A percentile compares a stretch with the other conserved stretches of the same genome.
phyloP scores from a whole-genome alignment of 2,113 vertebrate species.

The Onychostoma macrolepis region DNA sequence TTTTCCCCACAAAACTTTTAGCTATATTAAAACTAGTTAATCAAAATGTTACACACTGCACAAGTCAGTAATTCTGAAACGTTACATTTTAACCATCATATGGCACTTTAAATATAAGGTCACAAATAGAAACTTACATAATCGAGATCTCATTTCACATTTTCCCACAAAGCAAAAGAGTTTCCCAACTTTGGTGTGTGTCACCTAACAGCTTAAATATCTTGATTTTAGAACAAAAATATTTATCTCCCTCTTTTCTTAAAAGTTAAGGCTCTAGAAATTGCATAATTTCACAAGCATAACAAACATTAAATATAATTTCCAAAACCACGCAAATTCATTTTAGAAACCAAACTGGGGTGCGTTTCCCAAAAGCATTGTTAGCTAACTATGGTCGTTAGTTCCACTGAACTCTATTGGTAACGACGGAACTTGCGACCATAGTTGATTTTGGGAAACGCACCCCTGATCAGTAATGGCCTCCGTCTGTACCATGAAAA shows the following conservation, averaged over 20 bases:
- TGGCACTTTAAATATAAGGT: background rate
- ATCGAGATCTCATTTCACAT: background rate
- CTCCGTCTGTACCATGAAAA: background rate
- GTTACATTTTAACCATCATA: background rate
- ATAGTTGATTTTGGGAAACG: too few relatives aligned
- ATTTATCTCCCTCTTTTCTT: background rate
- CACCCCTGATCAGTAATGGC: background rate
- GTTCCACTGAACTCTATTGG: too few relatives aligned
- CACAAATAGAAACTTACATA: background rate
- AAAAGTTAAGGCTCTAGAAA: conserved; percentile 56
- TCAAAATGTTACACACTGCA: background rate
- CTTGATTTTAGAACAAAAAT: background rate
- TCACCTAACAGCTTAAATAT: background rate
- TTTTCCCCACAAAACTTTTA: background rate
- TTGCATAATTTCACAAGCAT: conserved; percentile 62
- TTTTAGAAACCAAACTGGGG: background rate
- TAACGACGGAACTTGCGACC: too few relatives aligned
- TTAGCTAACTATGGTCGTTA: too few relatives aligned
- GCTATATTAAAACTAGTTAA: background rate
- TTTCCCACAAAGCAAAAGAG: background rate
- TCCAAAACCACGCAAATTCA: background rate
- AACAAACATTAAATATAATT: background rate
- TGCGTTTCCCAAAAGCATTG: too few relatives aligned
- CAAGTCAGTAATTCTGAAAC: background rate
- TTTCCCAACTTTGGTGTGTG: conserved; percentile 7